Conservation (phyloP, 2,797 vertebrate genomes). For the Buceros bicornis region DNA sequence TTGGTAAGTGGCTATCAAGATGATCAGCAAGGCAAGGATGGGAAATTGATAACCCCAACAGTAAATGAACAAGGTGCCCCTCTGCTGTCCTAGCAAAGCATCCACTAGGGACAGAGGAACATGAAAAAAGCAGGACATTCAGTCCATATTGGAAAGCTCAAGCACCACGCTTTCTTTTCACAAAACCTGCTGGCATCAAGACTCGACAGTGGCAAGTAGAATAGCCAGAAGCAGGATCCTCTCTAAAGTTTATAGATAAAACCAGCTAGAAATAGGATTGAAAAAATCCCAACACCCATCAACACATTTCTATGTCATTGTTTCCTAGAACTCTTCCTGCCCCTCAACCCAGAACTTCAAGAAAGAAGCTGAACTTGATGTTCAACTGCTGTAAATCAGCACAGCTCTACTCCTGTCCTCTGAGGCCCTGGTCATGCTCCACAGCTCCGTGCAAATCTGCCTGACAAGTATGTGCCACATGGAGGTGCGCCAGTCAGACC, state of each 20-base stretch:
- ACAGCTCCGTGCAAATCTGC: neutral
- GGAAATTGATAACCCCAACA: neutral
- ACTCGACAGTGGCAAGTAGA: neutral
- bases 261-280: neutral
- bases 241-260: neutral
- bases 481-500: neutral
- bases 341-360: neutral
- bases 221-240: neutral
- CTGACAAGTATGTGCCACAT: neutral
- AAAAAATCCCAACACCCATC: neutral
- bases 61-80: neutral
- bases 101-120: neutral
- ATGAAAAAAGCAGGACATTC: neutral
- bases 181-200: neutral
- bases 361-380: neutral
- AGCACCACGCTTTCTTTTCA: neutral
- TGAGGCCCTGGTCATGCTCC: neutral
- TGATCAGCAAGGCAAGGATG: neutral
- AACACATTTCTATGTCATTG: neutral
- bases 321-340: neutral
- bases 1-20: neutral
- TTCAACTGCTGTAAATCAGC: neutral
- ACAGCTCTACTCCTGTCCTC: neutral
- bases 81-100: neutral
- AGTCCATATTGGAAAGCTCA: neutral